phyloP scores from a whole-genome alignment of 2,113 vertebrate species.

The Xiphophorus maculatus region DNA sequence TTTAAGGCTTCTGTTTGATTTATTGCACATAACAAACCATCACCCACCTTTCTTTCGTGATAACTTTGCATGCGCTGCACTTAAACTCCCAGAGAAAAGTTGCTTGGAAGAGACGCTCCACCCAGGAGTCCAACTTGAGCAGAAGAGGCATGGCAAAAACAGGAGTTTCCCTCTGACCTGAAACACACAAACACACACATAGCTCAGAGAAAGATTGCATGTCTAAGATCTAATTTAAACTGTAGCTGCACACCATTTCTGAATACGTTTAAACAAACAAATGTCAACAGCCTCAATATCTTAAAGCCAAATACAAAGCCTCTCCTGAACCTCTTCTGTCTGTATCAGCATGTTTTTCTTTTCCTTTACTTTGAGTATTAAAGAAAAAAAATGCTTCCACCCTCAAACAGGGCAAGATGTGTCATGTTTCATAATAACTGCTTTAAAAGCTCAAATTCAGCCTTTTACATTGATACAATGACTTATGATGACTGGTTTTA shows the following conservation, averaged over 20 bases:
- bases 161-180: conserved; percentile 87
- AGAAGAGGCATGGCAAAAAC: conserved; percentile 90
- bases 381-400: not conserved
- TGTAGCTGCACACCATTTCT: not conserved
- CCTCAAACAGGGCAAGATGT: not conserved
- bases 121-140: conserved; percentile 77
- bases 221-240: not conserved
- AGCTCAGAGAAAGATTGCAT: not conserved
- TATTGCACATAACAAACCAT: not conserved
- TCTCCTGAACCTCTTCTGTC: not conserved
- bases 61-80: conserved; percentile 83
- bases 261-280: not conserved
- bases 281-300: not conserved
- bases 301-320: not conserved
- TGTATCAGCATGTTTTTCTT: not conserved
- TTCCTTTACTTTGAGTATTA: not conserved
- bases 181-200: conserved; percentile 14
- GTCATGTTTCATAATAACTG: conserved; percentile 13
- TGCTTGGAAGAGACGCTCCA: conserved; percentile 83
- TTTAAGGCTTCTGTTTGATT: too few species aligned
- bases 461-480: not conserved
- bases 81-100: conserved; percentile 86
- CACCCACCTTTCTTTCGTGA: conserved; percentile 79
- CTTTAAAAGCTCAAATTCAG: conserved; percentile 8
- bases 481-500: not conserved